Evolutionary conservation across 1,140 invertebrate genomes (phyloP).

Genomic region (Hycleus phaleratus): DNA sequence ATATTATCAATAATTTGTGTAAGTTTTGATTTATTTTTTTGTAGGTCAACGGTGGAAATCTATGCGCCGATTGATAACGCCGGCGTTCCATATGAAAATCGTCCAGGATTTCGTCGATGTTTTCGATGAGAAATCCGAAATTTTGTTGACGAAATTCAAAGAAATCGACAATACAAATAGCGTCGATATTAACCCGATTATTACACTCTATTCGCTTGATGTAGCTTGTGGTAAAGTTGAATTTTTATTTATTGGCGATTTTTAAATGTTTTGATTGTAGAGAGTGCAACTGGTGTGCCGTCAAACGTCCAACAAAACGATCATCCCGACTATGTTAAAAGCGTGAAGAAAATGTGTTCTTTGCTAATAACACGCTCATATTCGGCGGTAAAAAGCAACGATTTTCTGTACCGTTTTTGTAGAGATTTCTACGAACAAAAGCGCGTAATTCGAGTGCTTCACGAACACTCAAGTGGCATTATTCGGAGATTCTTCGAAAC

Average conservation of each 20-base stretch:
- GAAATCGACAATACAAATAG: slow-evolving; percentile 41
- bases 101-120: slow-evolving; percentile 66
- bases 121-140: slow-evolving; percentile 58
- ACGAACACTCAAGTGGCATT: slow-evolving; percentile 52
- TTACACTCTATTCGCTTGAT: slow-evolving; percentile 63
- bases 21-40: slow-evolving; percentile 5
- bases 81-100: slow-evolving; percentile 80
- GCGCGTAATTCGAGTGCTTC: slow-evolving; percentile 52
- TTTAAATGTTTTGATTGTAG: slow-evolving; percentile 28
- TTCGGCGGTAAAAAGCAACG: slow-evolving; percentile 32
- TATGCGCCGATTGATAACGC: slow-evolving; percentile 66
- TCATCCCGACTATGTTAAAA: slow-evolving; percentile 64
- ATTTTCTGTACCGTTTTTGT: slow-evolving; percentile 18
- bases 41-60: slow-evolving; percentile 50
- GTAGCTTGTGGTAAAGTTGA: slow-evolving; percentile 61
- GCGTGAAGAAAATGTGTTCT: slow-evolving; percentile 51
- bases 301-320: slow-evolving; percentile 60
- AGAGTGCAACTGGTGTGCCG: slow-evolving; percentile 61
- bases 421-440: slow-evolving; percentile 36
- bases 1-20: not conserved
- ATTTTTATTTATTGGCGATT: not conserved
- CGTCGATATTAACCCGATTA: slow-evolving; percentile 56
- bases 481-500: slow-evolving; percentile 10
- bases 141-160: slow-evolving; percentile 51
- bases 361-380: slow-evolving; percentile 38